Evolutionary conservation across 2,797 vertebrate genomes (phyloP).

Genomic region (Myioborus miniatus): DNA sequence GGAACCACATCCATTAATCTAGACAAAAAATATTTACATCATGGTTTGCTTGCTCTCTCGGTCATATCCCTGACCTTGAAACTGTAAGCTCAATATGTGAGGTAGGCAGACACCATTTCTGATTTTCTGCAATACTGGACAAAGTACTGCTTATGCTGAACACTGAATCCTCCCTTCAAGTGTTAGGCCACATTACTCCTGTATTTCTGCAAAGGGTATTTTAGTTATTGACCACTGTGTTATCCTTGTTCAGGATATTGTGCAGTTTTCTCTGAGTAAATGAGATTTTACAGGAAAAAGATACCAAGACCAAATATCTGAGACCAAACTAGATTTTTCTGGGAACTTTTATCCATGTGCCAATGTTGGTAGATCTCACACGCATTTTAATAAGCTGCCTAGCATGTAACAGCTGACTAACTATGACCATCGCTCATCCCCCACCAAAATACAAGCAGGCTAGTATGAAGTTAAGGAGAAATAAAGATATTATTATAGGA

Average conservation of each 20-base stretch:
- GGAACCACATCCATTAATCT: not conserved
- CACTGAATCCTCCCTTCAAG: not conserved
- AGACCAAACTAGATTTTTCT: not conserved
- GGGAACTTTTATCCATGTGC: not conserved
- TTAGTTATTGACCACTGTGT: not conserved
- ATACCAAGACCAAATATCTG: not conserved
- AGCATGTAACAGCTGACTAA: not conserved
- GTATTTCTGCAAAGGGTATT: not conserved
- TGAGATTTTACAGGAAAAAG: not conserved
- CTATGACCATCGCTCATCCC: not conserved
- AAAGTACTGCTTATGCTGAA: not conserved
- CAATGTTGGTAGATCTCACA: not conserved
- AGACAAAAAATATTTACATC: not conserved
- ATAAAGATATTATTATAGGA: not conserved
- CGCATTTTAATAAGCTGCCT: not conserved
- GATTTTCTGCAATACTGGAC: not conserved
- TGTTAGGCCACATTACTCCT: not conserved
- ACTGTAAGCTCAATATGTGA: not conserved
- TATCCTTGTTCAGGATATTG: not conserved
- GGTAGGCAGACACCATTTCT: not conserved
- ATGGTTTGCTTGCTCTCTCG: not conserved
- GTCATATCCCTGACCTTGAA: not conserved
- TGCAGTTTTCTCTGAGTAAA: not conserved
- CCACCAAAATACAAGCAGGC: not conserved
- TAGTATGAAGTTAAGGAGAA: not conserved